Evolutionary conservation across 2,888 invertebrate genomes (phyloP).

Genomic region (Caprella mutica): DNA sequence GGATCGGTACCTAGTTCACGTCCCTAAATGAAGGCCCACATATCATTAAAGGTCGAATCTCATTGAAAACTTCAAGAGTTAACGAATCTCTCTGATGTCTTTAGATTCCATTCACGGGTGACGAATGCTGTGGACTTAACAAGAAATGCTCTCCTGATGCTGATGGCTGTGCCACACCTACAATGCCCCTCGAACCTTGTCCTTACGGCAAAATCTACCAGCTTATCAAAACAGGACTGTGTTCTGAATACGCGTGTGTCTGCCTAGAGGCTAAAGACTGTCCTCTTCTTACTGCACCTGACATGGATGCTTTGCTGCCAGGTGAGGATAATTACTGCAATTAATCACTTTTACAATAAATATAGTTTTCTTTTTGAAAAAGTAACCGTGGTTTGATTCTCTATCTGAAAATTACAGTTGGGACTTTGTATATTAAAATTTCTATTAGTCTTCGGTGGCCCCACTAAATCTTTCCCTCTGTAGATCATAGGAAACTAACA

Average conservation of each 20-base stretch:
- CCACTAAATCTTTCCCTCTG: no score
- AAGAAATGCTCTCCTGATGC: slow-evolving; percentile 19
- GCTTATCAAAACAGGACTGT: slow-evolving; percentile 23
- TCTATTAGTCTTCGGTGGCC: no score
- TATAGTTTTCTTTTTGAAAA: no score
- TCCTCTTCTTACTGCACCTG: slow-evolving; percentile 41
- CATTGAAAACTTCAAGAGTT: not conserved
- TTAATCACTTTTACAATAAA: not conserved
- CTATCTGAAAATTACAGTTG: no score
- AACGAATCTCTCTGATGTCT: slow-evolving; percentile 36
- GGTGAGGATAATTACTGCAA: slow-evolving; percentile 12
- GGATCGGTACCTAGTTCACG: not conserved
- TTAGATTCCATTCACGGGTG: slow-evolving; percentile 46
- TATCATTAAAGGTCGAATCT: not conserved
- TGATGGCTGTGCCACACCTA: slow-evolving; percentile 10
- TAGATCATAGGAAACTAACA: no score
- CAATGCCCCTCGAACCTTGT: slow-evolving; percentile 17
- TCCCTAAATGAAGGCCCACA: not conserved
- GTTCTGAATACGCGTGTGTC: slow-evolving; percentile 31
- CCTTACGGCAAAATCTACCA: slow-evolving; percentile 23
- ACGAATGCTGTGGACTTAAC: slow-evolving; percentile 53
- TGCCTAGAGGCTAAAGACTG: slow-evolving; percentile 49
- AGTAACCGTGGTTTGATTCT: no score
- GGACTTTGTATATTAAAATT: no score
- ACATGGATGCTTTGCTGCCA: slow-evolving; percentile 14